phyloP scores from a whole-genome alignment of 2,888 invertebrate species.

The Dichetophora obliterata region DNA sequence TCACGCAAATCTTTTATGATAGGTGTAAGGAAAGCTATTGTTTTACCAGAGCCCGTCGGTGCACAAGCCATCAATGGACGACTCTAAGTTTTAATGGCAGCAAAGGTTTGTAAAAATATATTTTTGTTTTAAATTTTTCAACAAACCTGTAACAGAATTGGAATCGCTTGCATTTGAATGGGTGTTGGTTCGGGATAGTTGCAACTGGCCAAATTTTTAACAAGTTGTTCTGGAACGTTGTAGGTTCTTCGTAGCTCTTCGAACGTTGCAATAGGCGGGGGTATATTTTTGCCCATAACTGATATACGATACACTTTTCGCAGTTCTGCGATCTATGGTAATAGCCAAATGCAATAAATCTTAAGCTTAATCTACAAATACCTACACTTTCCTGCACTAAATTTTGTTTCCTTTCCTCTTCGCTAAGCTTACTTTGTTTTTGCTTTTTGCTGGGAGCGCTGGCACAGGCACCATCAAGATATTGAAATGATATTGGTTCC shows the following conservation, averaged over 20 bases:
- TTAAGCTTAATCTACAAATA: not conserved
- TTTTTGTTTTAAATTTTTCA: slow-evolving; percentile 58
- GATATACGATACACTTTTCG: slow-evolving; percentile 84
- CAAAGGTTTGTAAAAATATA: slow-evolving; percentile 30
- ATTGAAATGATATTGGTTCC: slow-evolving; percentile 59
- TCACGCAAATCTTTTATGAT: slow-evolving; percentile 82
- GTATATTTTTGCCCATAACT: slow-evolving; percentile 83
- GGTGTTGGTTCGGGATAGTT: slow-evolving; percentile 86
- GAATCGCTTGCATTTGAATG: slow-evolving; percentile 93
- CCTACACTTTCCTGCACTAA: slow-evolving; percentile 53
- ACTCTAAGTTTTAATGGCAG: slow-evolving; percentile 69
- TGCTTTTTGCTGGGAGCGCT: slow-evolving; percentile 48
- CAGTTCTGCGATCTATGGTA: slow-evolving; percentile 76
- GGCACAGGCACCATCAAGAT: slow-evolving; percentile 31
- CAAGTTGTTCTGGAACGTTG: slow-evolving; percentile 73
- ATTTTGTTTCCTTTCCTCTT: slow-evolving; percentile 67
- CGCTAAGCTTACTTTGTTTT: slow-evolving; percentile 71
- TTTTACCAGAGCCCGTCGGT: slow-evolving; percentile 98
- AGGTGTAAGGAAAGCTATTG: slow-evolving; percentile 93
- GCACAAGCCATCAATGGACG: slow-evolving; percentile 93
- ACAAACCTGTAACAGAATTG: slow-evolving; percentile 78
- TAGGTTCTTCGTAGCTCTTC: slow-evolving; percentile 74
- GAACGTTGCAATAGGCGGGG: slow-evolving; percentile 82
- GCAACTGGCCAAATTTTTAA: slow-evolving; percentile 78
- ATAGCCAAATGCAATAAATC: slow-evolving; percentile 5